Evolutionary conservation across 2,888 invertebrate species (phyloP), one percentile per base, ranked within the genome.

Genomic region (Cataglyphis rosenhaueri): DNA sequence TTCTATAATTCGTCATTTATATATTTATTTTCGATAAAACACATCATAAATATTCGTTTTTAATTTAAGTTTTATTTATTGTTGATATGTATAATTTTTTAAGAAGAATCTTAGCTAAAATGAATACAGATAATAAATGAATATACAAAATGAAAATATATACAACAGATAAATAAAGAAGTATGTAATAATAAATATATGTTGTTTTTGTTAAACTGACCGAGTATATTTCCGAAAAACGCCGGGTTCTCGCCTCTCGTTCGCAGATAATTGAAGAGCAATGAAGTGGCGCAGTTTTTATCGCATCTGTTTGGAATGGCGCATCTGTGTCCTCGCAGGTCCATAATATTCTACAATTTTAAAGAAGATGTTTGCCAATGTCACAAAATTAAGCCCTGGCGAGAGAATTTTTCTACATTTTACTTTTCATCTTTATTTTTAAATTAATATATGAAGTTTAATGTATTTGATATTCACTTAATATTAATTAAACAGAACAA

Each of bases 141-240:
- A 8, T 48, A 48, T 29, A 29, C 2, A 29, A 29, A 29, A 29
- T 48, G 12, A 8, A 52, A 52, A 52, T 52, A n/a, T 52, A 2
- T 52, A n/a, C n/a, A 15, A 44, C 5, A 44, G 3, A 52, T 48
- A 18, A 15, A 48, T 52, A n/a, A 52, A 52, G n/a, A 44, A 44
- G 3, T 41, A 5, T 48, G 1, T 48, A 18, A n/a, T 48, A 48
- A 48, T 48, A 52, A 8, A 52, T 48, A 59, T 41, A 29, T 52
- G 32, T 48, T 21, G 25, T 32, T 61, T 32, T 25, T 52, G 52
- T 21, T n/a, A 41, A 82, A 68, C 81, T 57, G 71, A 93, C 94
- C 93, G n/a, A 92, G 84, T 18, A 85, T 91, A 76, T 92, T 92
- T 55, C 93, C 93, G 73, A 94, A 94, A 61, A 93, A 93, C 0